Evolutionary conservation across 2,888 invertebrate species (phyloP), one percentile per base, ranked within the genome.

Genomic region (Sesamia inferens): DNA sequence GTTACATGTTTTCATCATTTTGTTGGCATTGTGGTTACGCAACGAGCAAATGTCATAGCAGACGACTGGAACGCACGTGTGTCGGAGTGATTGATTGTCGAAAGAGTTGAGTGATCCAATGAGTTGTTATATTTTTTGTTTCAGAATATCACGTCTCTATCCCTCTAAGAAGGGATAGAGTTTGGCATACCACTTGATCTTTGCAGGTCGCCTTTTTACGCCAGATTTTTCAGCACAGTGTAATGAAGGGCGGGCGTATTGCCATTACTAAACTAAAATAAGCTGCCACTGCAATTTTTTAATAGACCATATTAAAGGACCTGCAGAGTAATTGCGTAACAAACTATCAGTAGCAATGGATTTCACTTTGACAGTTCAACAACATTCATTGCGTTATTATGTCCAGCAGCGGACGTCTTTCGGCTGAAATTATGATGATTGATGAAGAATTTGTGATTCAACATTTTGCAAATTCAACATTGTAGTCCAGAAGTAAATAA

Each of bases 1-100:
- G 88, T 78, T 89, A 90, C 89, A 91, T 83, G 90, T 91, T 92
- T 92, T 90, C 92, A 91, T 92, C 90, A 92, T 90, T 91, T 89
- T 82, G 90, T 85, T 87, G 90, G 90, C 90, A 88, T 86, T 72
- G 73, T 47, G 74, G 85, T 93, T 90, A 92, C 89, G 92, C 88
- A 93, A 93, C 87, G 31, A 76, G 83, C 79, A 73, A 92, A 92
- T 93, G 93, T 93, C 93, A 93, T 87, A 65, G 90, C 81, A 55
- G 65, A 87, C 68, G 85, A 88, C 84, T 79, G 86, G 88, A 80
- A 85, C 87, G 84, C 88, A 85, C 90, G 88, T 88, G 89, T 86
- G 88, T 69, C 79, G 13, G 11, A n/a, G 85, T 85, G 87, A 82
- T 85, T 87, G 83, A 89, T 92, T 92, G 92, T 89, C 90, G 91